phyloP scores from a whole-genome alignment of 1,140 invertebrate genomes.

The Palaemon carinicauda region DNA sequence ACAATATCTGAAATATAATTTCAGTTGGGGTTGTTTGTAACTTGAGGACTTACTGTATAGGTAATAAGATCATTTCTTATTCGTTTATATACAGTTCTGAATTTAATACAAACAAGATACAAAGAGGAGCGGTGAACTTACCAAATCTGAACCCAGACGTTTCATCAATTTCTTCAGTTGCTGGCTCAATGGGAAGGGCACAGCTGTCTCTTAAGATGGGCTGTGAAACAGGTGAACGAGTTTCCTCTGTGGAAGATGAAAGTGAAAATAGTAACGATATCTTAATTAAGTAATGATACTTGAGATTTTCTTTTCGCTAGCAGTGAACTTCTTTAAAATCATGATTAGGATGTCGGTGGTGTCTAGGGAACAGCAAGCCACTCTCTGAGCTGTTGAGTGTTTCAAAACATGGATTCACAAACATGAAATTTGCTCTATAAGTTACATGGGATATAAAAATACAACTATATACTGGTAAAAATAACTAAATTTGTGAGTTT shows the following conservation, averaged over 20 bases:
- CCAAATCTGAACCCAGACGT: constrained; percentile 48
- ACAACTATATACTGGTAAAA: too few relatives aligned
- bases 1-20: too few relatives aligned
- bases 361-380: too few relatives aligned
- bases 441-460: too few relatives aligned
- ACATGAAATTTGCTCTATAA: too few relatives aligned
- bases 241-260: constrained; percentile 12
- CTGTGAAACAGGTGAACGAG: neutral
- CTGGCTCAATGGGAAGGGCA: constrained; percentile 34
- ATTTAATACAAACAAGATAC: neutral
- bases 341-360: too few relatives aligned
- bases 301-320: neutral
- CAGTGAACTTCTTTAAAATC: neutral
- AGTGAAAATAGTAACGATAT: neutral
- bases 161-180: neutral
- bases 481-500: too few relatives aligned
- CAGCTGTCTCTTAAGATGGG: constrained; percentile 4
- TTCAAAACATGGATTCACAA: too few relatives aligned
- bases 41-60: neutral
- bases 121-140: neutral
- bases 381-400: too few relatives aligned
- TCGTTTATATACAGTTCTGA: neutral
- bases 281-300: neutral
- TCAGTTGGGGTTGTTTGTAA: too few relatives aligned
- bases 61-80: neutral